Base-by-base conservation (phyloP, 2,888 invertebrate species). In the Melanchra persicariae region DNA sequence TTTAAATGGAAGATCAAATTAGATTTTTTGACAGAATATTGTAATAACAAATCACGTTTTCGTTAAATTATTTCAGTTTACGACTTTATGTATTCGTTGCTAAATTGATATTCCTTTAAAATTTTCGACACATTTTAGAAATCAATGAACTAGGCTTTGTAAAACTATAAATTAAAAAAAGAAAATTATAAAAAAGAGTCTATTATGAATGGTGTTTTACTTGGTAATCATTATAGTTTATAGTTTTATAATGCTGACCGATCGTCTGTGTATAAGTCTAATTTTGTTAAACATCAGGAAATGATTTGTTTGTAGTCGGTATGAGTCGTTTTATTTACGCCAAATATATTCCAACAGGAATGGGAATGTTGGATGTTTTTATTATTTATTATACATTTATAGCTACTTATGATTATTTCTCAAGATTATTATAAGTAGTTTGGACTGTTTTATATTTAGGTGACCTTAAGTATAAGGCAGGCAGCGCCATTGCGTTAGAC, bases 391-490 rank as follows among this genome's bases (percentile, higher is more conserved):
- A 79, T 75, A 82, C 73, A 72, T 84, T 79, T 82, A 74, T 77
- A 72, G 76, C 84, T 84, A 85, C 74, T 84, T 82, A 81, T 77
- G 68, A 76, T 74, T 73, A 10, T 77, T 71, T 83, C 70, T 70
- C 82, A 73, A 70, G 55, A 69, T 78, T 81, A 74, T 77, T 69
- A 62, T 85, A 80, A 82, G 86, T 86, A 84, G 86, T 84, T 85
- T 89, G 86, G 85, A 88, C 88, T 86, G 85, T 88, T 90, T 88
- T 88, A 84, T 88, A 88, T 86, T 83, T 89, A 88, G 86, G 79
- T 84, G 88, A 86, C 86, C 86, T 85, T 87, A 82, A 74, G 64
- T 82, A 77, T 69, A 84, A 84, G 87, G 85, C 85, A 83, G 80
- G 57, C 78, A 71, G 68, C 83, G 87, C 83, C 84, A 77, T 84